These are phyloP conservation scores for Molothrus aeneus DNA, from an alignment of 2,797 vertebrate species.

Conservation along the genomic window DNA sequence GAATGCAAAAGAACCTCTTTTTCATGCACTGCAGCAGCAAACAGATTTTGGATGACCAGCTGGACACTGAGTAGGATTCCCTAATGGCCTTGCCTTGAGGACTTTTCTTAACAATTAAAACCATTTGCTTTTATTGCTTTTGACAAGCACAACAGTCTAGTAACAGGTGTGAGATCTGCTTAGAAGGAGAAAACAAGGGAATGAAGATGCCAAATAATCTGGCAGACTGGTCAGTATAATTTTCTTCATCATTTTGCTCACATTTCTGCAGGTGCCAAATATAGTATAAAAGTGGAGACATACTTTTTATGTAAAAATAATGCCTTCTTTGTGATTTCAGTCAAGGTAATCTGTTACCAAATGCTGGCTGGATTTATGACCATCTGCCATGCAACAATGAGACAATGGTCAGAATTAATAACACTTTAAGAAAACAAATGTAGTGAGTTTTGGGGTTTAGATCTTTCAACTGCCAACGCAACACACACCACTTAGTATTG, in stretches of 20 bases:
- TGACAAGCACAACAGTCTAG: constrained; percentile 47
- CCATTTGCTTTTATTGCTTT: constrained; percentile 44
- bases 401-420: neutral
- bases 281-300: neutral
- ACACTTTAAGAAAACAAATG: neutral
- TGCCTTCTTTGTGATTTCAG: neutral
- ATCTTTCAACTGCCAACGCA: neutral
- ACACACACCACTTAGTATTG: neutral
- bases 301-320: neutral
- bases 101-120: neutral
- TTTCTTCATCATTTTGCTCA: neutral
- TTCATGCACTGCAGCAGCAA: neutral
- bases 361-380: neutral
- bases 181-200: neutral
- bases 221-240: neutral
- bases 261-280: neutral
- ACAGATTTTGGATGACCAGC: constrained; percentile 7
- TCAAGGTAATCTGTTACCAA: neutral
- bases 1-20: neutral
- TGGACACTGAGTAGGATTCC: neutral
- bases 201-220: neutral
- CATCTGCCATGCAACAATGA: neutral
- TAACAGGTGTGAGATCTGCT: constrained; percentile 22
- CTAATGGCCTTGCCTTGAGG: neutral
- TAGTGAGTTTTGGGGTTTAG: neutral